Evolutionary conservation across 2,888 invertebrate genomes (phyloP), one percentile per base, ranked within the genome.

Genomic region (Drosophila neoperkinsi): DNA sequence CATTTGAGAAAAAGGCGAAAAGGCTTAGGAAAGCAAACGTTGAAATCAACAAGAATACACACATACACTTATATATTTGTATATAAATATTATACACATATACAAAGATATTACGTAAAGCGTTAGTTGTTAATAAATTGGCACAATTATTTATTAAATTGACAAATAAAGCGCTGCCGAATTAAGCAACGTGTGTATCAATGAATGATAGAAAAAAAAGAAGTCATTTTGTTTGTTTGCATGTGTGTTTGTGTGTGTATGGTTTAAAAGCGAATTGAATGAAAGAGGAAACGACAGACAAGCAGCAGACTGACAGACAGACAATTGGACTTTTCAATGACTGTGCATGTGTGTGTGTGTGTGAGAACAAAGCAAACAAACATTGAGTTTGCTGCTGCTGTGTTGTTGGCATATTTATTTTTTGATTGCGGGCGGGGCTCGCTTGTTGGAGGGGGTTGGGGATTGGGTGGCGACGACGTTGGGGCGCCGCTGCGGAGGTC

Each of bases 401-500:
- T 63, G 53, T 68, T 59, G 74, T 73, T 64, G 65, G 76, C 68
- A 74, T 73, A 77, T 65, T 80, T 69, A 49, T 65, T 57, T 59
- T 64, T 56, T 68, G 62, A 55, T 61, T 73, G 67, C 58, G 58
- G 73, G 61, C 61, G 71, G 67, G 62, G 70, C 59, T 43, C 11
- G 28, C 28, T 30, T 50, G 18, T 50, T 11, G 30, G 28, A 30
- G n/a, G 30, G 30, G 7, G 10, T 30, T 10, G 9, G 21, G 30
- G 56, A 53, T 52, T 34, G 52, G 51, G 52, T 34, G 46, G 52
- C 53, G 28, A 63, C 64, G 69, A 58, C 52, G 56, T n/a, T 56
- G 56, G 9, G 81, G 77, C 78, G 72, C 70, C 77, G 61, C 55
- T 59, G 77, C 68, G 79, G 77, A 81, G 82, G 84, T 77, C 81